Conservation (phyloP, 2,113 vertebrate species). For the Ginglymostoma cirratum region DNA sequence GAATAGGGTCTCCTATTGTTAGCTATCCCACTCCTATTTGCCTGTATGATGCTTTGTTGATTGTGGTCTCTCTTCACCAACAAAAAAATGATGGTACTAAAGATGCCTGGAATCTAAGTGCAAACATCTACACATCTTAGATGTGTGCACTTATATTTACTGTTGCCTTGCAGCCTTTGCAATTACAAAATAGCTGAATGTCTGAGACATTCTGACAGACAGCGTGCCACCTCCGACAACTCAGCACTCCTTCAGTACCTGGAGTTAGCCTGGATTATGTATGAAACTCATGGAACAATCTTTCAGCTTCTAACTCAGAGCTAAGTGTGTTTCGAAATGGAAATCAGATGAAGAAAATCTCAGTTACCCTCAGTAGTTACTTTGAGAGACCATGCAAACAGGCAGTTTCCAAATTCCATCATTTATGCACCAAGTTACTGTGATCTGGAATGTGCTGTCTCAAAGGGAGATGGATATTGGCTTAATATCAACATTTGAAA, state of each 20-base stretch:
- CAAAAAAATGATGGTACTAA: not conserved
- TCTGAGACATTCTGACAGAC: conserved; percentile 44
- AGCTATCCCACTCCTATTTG: not conserved
- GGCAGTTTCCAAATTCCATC: not conserved
- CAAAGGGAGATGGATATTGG: not conserved
- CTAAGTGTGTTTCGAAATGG: not conserved
- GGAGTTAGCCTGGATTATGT: not conserved
- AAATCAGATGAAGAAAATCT: not conserved
- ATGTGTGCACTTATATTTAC: conserved; percentile 69
- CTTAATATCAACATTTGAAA: not conserved
- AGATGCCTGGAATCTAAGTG: not conserved
- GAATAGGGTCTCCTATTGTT: not conserved
- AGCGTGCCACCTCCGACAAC: not conserved
- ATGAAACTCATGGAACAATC: not conserved
- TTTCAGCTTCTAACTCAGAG: not conserved
- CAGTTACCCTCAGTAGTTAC: not conserved
- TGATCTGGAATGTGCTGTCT: not conserved
- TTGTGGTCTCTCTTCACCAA: not conserved
- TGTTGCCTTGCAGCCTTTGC: conserved; percentile 68
- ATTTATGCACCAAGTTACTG: not conserved
- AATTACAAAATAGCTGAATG: conserved; percentile 77
- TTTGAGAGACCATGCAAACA: not conserved
- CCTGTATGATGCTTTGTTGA: not conserved
- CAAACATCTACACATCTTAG: conserved; percentile 42
- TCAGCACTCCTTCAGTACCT: not conserved